Base-by-base conservation (phyloP, 37 sponge, comb jelly and placozoan species). In the Lycopodina hypogea region DNA sequence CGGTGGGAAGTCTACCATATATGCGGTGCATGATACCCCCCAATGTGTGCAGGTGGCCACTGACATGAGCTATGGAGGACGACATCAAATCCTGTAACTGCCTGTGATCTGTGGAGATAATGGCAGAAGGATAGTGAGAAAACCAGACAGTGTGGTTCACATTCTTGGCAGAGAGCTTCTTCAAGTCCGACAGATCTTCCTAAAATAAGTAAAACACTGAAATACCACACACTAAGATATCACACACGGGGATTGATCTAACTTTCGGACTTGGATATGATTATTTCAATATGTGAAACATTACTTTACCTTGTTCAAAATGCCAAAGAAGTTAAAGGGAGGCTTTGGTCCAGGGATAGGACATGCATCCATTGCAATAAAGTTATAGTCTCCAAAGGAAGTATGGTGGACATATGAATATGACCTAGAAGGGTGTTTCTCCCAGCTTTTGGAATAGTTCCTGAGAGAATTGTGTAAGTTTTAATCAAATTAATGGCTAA, bases 241-340 rank as follows among this genome's bases (percentile, higher is more conserved):
- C n/a, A n/a, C n/a, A n/a, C n/a, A n/a, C n/a, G n/a, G n/a, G n/a
- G n/a, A n/a, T n/a, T n/a, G n/a, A n/a, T n/a, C n/a, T n/a, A n/a
- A n/a, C n/a, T n/a, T n/a, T n/a, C n/a, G n/a, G n/a, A n/a, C n/a
- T n/a, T n/a, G n/a, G n/a, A n/a, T n/a, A n/a, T n/a, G n/a, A n/a
- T n/a, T n/a, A n/a, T 40, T 2, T n/a, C 30, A 36, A 70, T 22
- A 15, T 23, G 36, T 22, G 8, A 14, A 70, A 14, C 42, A 70
- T 14, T n/a, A n/a, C n/a, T n/a, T 68, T 40, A 92, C 90, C 12
- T 92, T 85, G 59, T 84, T 75, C 30, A 96, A 48, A 18, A 87
- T 45, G 9, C 96, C 96, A 88, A 96, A 96, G 77, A 96, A 96
- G 50, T 96, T 96, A 72, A 64, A 96, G 2, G 96, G 96, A 79